Evolutionary conservation across 2,113 vertebrate genomes (phyloP).

Genomic region (Recurvirostra avosetta): DNA sequence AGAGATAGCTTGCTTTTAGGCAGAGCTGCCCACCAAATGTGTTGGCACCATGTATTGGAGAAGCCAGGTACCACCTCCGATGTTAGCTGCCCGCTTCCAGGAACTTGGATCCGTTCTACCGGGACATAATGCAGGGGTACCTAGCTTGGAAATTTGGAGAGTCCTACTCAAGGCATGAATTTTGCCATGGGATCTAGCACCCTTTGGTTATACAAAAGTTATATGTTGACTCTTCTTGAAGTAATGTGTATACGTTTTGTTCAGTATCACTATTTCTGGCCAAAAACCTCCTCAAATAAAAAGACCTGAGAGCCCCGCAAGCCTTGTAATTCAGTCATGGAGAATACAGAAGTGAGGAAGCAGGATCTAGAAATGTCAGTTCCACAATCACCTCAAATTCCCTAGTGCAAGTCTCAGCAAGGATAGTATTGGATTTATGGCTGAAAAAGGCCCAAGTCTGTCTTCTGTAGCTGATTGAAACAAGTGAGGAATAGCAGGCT

Average conservation of each 20-base stretch:
- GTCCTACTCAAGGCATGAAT: neutral
- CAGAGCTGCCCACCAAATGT: neutral
- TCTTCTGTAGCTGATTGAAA: neutral
- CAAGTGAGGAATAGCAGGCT: neutral
- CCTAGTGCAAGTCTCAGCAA: neutral
- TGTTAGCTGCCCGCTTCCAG: neutral
- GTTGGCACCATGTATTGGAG: neutral
- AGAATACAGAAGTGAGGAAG: neutral
- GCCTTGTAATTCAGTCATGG: neutral
- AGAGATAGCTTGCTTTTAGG: neutral
- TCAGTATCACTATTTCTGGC: neutral
- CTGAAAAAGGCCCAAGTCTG: neutral
- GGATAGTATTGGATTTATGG: neutral
- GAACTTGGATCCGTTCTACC: neutral
- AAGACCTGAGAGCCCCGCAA: rapidly evolving
- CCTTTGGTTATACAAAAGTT: neutral
- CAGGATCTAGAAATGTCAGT: neutral
- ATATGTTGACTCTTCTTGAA: neutral
- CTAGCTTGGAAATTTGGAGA: neutral
- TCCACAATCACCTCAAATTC: neutral
- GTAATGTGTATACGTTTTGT: neutral
- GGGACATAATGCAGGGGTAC: neutral
- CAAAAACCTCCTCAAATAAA: neutral
- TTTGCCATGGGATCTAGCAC: neutral
- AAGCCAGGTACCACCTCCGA: neutral